Base-by-base conservation (phyloP, 1,140 invertebrate genomes). In the Colletes latitarsis region DNA sequence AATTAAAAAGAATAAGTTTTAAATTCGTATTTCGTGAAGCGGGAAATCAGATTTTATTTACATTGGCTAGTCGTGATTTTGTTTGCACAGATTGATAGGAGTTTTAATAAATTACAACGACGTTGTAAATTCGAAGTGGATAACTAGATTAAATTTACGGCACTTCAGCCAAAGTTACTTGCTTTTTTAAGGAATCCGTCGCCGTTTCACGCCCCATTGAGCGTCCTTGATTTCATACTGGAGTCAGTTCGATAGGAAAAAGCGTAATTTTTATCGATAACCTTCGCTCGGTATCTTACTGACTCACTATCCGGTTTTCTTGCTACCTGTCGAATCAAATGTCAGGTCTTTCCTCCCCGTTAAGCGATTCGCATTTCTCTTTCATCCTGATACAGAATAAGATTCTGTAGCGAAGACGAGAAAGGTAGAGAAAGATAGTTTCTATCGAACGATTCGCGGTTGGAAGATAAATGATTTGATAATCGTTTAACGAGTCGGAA, bases 191-290 rank as follows among this genome's bases (percentile, higher is more conserved):
- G 46, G 52, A 62, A 52, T 41, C 3, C 2, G 12, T 17, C 15
- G 30, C 6, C 21, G 43, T 62, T 83, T 83, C 58, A 83, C 66
- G 83, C 81, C 67, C 58, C 57, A 60, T 55, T 60, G 64, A 39
- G 30, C 58, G 70, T 79, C 81, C 83, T 84, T 79, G 75, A 70
- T 84, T 83, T 57, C 68, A 49, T 83, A 72, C 57, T 49, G 14
- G 53, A 68, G 53, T 30, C 55, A 58, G 79, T 73, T 69, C 46
- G 43, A 43, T 39, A 64, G 78, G 43, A 74, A 84, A 83, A 79
- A 84, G 46, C 30, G 67, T 62, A 14, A 77, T 62, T 77, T 77
- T 77, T 71, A 62, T 53, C 57, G 30, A 63, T 71, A 77, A 71
- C 67, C 67, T 77, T 71, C 75, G 53, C 14, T 21, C 9, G 46